Base-by-base conservation (phyloP, 2,797 vertebrate genomes). In the Neosilurus hyrtlii region DNA sequence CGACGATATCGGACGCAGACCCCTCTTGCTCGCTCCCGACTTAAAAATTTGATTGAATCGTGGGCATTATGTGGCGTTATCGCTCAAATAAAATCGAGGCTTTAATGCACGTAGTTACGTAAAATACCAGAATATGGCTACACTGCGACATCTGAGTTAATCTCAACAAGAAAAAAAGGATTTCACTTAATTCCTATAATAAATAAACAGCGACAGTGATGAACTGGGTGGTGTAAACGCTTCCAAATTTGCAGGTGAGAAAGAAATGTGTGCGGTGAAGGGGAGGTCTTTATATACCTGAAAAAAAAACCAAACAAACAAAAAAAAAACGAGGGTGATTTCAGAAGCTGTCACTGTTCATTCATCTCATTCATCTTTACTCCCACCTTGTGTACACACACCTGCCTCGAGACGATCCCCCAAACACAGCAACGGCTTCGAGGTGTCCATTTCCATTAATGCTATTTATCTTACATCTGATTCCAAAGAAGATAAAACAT, bases 371-470 rank as follows among this genome's bases (percentile, higher is more conserved):
- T 16, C 2, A 62, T 63, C 63, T 22, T 26, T 22, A 51, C 75
- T 63, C 59, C 59, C 59, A 63, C 75, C 75, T 62, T 63, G 75
- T 51, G 59, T 26, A 65, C 75, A 76, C 74, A 76, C 74, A 76
- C 56, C 73, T 61, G 74, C 56, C 9, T n/a, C 35, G 4, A 37
- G 57, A 43, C 12, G 6, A 15, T n/a, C 20, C 52, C 22, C 56
- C 72, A 4, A 61, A 37, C 73, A 22, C 54, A 1, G 2, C 56
- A 2, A n/a, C 74, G 0, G 30, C 54, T 22, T 61, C 43, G 10
- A 10, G 71, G 1, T 9, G 20, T 61, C 74, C n/a, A 1, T 76
- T 61, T 16, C 56, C 52, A 6, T 30, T 6, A 6, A 6, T 0
- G 52, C 52, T 9, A 0, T 76, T 37, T 61, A 43, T 43, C 59